phyloP scores from a whole-genome alignment of 2,797 vertebrate genomes.

The Lepus oiostolus region DNA sequence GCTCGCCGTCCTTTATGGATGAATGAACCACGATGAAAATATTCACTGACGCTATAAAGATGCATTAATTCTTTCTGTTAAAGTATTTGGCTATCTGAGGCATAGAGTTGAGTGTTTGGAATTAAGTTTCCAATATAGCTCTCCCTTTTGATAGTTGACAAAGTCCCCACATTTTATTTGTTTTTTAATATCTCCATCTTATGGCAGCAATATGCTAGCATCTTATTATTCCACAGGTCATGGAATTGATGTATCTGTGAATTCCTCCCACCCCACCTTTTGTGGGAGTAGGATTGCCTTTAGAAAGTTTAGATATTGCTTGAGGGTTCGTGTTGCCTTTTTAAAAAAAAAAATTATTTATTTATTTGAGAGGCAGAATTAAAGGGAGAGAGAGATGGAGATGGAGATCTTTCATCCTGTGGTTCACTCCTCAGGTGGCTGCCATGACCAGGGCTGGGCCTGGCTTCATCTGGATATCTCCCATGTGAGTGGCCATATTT shows the following conservation, averaged over 20 bases:
- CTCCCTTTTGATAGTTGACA: background rate
- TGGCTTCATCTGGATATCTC: too few relatives aligned
- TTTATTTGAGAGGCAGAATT: too few relatives aligned
- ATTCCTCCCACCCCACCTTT: background rate
- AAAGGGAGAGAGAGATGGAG: too few relatives aligned
- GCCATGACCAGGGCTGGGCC: too few relatives aligned
- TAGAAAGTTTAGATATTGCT: background rate
- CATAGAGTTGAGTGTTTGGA: background rate
- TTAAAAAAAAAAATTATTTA: too few relatives aligned
- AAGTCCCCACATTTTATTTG: background rate
- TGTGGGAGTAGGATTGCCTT: background rate
- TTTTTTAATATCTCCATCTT: conserved; percentile 25
- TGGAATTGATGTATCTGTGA: background rate
- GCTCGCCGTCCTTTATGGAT: background rate
- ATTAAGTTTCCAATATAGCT: conserved; percentile 42
- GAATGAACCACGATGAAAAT: background rate
- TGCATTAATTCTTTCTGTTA: background rate
- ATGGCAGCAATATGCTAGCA: background rate
- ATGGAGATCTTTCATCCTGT: too few relatives aligned
- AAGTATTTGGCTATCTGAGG: background rate
- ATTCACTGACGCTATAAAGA: background rate
- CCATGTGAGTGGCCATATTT: too few relatives aligned
- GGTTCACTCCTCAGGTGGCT: too few relatives aligned
- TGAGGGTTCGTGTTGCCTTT: background rate
- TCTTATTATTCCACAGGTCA: background rate